phyloP scores from a whole-genome alignment of 2,113 vertebrate species.

The Amblyornis subalaris region DNA sequence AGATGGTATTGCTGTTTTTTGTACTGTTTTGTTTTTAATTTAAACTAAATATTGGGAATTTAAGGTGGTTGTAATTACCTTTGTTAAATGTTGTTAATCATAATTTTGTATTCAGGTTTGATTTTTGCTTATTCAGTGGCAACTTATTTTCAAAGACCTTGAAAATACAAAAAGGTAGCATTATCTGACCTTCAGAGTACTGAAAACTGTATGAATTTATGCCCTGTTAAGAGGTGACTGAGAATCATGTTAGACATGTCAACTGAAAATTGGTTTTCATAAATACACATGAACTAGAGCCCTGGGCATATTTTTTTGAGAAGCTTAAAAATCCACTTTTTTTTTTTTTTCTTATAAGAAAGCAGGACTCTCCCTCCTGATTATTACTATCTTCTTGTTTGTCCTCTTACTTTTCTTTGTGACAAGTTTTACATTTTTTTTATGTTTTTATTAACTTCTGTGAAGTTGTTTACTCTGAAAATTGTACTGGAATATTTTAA shows the following conservation, averaged over 20 bases:
- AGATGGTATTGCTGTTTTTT: constrained; percentile 74
- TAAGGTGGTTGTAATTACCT: constrained; percentile 65
- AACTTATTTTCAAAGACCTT: constrained; percentile 68
- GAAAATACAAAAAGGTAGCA: constrained; percentile 69
- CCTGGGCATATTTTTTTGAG: constrained; percentile 50
- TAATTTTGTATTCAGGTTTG: constrained; percentile 73
- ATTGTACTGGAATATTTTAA: constrained; percentile 88
- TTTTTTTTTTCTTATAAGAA: constrained; percentile 38
- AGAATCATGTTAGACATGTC: constrained; percentile 52
- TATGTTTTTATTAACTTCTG: constrained; percentile 91
- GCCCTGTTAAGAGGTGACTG: constrained; percentile 71
- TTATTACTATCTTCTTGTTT: constrained; percentile 54
- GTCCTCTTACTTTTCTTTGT: constrained; percentile 62
- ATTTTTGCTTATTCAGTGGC: constrained; percentile 71
- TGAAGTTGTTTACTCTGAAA: constrained; percentile 94
- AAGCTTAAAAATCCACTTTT: constrained; percentile 61
- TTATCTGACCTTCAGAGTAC: constrained; percentile 71
- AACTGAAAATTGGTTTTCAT: constrained; percentile 57
- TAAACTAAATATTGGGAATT: constrained; percentile 71
- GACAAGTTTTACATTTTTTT: constrained; percentile 72
- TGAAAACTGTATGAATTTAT: constrained; percentile 63
- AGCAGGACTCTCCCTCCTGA: constrained; percentile 66
- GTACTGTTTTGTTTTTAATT: constrained; percentile 70
- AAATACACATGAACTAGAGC: constrained; percentile 10
- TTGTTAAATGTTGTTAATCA: constrained; percentile 72